Percentiles rank a stretch among this genome's conserved stretches.
These are phyloP conservation scores for Lepus oiostolus DNA, from an alignment of 2,797 vertebrate genomes.

Conservation along the genomic window DNA sequence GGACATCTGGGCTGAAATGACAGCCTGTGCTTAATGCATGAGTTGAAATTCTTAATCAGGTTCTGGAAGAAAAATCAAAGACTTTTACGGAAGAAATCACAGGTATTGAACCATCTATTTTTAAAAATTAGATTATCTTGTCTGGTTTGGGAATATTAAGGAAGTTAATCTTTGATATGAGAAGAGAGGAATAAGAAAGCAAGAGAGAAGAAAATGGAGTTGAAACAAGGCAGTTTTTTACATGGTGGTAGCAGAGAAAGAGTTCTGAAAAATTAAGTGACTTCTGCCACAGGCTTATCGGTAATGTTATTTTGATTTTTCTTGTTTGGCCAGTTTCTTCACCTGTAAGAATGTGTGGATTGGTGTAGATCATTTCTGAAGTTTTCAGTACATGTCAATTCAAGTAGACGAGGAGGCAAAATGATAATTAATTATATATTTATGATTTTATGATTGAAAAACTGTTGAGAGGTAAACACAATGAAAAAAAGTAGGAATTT, in stretches of 20 bases:
- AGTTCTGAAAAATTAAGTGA: not conserved
- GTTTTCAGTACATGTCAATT: not conserved
- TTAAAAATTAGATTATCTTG: not conserved
- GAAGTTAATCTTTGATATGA: not conserved
- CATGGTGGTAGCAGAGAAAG: not conserved
- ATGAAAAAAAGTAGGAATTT: not conserved
- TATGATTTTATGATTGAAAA: not conserved
- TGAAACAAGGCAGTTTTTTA: not conserved
- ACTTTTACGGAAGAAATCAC: not conserved
- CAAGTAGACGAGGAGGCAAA: not conserved
- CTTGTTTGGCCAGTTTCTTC: not conserved
- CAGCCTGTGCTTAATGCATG: constrained; percentile 70
- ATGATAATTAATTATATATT: not conserved
- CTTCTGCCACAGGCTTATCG: rapidly evolving
- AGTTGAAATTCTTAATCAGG: constrained; percentile 52
- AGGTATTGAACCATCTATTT: not conserved
- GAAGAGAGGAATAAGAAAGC: not conserved
- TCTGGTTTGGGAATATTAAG: constrained; percentile 16
- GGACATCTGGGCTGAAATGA: not conserved
- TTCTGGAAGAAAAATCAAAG: constrained; percentile 75
- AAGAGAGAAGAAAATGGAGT: not conserved
- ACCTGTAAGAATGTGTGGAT: not conserved
- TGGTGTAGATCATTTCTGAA: not conserved
- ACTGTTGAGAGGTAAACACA: not conserved
- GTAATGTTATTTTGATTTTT: not conserved